Conservation (phyloP, 2,113 vertebrate species). For the Bos taurus region DNA sequence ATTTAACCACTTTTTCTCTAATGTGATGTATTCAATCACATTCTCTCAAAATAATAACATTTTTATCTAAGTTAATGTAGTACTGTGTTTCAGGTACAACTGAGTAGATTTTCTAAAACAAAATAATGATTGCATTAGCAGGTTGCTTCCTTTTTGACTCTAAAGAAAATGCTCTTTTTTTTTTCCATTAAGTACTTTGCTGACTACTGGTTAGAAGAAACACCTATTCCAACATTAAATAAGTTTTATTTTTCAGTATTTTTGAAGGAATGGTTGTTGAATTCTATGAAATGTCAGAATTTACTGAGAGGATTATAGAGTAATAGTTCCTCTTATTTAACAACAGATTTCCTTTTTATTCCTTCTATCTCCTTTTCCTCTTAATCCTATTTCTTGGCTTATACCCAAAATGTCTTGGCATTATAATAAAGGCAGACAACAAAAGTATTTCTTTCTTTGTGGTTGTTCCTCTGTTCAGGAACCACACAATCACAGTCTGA, state of each 20-base stretch:
- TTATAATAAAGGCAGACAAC: not conserved
- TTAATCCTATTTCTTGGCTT: not conserved
- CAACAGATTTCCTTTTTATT: conserved; percentile 12
- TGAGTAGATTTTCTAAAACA: not conserved
- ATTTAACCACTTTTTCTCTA: not conserved
- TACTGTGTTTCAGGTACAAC: not conserved
- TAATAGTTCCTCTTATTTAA: conserved; percentile 10
- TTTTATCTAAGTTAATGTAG: not conserved
- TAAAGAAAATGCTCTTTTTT: not conserved
- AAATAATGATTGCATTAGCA: not conserved
- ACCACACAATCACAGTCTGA: not conserved
- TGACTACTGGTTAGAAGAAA: not conserved
- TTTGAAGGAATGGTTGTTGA: not conserved
- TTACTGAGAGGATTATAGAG: not conserved
- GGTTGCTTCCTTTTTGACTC: not conserved
- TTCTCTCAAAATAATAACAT: not conserved
- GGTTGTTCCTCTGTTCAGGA: not conserved
- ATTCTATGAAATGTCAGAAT: conserved; percentile 17
- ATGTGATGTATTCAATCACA: not conserved
- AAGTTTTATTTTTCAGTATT: not conserved
- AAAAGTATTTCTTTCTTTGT: not conserved
- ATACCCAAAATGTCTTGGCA: not conserved
- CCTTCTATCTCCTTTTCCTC: not conserved
- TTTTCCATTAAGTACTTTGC: not conserved
- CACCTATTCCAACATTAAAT: not conserved